phyloP scores from a whole-genome alignment of 2,113 vertebrate genomes.

The Aix galericulata region DNA sequence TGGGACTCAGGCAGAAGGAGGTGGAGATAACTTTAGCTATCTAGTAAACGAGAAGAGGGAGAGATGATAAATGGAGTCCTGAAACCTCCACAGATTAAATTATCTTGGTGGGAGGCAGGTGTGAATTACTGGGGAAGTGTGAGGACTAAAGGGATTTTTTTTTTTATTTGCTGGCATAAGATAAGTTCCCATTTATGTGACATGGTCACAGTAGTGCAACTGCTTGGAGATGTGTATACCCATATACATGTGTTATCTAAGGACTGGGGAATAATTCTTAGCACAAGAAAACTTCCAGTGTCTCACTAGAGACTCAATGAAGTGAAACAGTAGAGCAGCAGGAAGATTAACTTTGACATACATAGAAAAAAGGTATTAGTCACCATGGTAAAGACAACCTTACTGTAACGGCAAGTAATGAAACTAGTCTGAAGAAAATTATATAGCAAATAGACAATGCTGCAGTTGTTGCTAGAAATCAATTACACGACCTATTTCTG shows the following conservation, averaged over 20 bases:
- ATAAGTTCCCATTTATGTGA: background rate
- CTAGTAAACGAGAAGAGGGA: background rate
- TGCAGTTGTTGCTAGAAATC: background rate
- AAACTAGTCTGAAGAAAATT: background rate
- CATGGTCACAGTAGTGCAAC: background rate
- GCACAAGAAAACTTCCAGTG: background rate
- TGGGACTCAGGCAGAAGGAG: constrained; percentile 21
- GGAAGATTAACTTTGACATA: background rate
- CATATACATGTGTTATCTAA: accelerated
- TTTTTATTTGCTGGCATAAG: background rate
- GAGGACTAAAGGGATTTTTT: constrained; percentile 26
- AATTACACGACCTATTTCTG: background rate
- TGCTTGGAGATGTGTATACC: background rate
- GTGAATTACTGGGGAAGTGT: constrained; percentile 26
- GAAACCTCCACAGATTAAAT: constrained; percentile 39
- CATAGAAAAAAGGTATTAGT: background rate
- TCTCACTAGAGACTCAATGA: background rate
- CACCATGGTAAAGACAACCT: background rate
- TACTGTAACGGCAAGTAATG: background rate
- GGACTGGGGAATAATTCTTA: background rate
- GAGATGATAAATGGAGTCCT: constrained; percentile 1
- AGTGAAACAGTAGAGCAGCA: background rate
- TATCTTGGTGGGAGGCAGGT: constrained; percentile 25
- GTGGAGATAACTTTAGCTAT: constrained; percentile 25
- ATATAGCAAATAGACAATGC: background rate